phyloP scores from a whole-genome alignment of 2,113 vertebrate species.

The Melanocharis versteri region DNA sequence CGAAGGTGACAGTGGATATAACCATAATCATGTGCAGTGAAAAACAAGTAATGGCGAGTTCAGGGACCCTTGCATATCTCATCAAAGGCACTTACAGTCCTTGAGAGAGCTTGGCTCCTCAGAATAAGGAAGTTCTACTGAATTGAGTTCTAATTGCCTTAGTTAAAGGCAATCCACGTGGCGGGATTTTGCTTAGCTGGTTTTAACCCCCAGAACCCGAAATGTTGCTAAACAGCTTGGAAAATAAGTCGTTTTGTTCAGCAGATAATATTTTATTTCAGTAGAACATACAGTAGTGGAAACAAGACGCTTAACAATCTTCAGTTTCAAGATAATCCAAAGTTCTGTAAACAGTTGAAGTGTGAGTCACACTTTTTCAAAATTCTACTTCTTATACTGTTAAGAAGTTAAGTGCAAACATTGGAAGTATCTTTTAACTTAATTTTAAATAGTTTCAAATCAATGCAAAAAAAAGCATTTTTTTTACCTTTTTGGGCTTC shows the following conservation, averaged over 20 bases:
- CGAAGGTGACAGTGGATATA: background rate
- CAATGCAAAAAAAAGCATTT: background rate
- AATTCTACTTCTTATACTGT: slow-evolving; percentile 7
- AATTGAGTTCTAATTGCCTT: background rate
- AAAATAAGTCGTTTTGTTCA: background rate
- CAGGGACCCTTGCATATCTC: background rate
- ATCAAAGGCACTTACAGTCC: background rate
- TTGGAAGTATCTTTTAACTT: slow-evolving; percentile 20
- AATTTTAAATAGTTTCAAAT: background rate
- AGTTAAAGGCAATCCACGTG: background rate
- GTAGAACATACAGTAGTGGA: slow-evolving; percentile 1
- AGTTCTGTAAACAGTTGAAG: slow-evolving; percentile 57
- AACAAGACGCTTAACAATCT: slow-evolving; percentile 16
- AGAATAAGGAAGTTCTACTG: background rate
- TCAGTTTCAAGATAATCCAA: background rate
- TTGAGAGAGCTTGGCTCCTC: background rate
- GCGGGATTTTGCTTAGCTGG: background rate
- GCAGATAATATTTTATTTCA: slow-evolving; percentile 48
- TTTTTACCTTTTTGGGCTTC: background rate
- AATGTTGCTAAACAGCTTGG: background rate
- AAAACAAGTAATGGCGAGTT: background rate
- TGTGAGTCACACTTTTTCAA: slow-evolving; percentile 5
- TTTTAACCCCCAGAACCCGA: background rate
- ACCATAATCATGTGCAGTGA: background rate
- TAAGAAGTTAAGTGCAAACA: slow-evolving; percentile 60